Evolutionary conservation across 2,888 invertebrate species (phyloP).

Genomic region (Netelia melanura): DNA sequence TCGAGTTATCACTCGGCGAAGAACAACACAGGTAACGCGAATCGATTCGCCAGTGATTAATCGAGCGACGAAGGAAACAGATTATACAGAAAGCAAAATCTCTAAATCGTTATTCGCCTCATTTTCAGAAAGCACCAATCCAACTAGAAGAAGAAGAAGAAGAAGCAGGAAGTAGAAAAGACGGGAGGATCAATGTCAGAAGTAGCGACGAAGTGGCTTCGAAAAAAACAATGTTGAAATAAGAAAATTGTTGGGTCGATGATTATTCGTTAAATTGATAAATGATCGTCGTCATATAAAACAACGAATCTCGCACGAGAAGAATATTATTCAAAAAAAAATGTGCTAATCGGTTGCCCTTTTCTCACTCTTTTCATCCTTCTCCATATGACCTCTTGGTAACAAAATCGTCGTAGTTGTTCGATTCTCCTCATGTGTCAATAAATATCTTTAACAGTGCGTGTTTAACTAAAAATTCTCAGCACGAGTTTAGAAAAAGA

Average conservation of each 20-base stretch:
- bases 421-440: not conserved
- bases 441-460: not conserved
- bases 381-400: not conserved
- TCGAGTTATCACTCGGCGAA: constrained; percentile 14
- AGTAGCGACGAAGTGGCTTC: not conserved
- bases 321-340: constrained; percentile 11
- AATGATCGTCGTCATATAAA: not conserved
- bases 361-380: not conserved
- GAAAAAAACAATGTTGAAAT: not conserved
- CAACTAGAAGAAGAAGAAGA: constrained; percentile 7
- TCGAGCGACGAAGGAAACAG: not conserved
- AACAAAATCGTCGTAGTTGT: not conserved
- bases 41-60: not conserved
- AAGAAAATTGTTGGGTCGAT: not conserved
- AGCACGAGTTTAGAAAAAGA: not conserved
- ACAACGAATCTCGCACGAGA: not conserved
- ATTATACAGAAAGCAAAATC: not conserved
- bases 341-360: not conserved
- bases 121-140: constrained; percentile 6
- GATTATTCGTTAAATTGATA: not conserved
- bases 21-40: constrained; percentile 6
- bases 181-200: not conserved
- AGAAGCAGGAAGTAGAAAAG: not conserved
- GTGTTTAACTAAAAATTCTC: not conserved
- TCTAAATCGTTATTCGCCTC: constrained; percentile 8